These are phyloP conservation scores for Mesorhabditis sp. DNA, from an alignment of 2,888 invertebrate genomes.

Conservation along the genomic window DNA sequence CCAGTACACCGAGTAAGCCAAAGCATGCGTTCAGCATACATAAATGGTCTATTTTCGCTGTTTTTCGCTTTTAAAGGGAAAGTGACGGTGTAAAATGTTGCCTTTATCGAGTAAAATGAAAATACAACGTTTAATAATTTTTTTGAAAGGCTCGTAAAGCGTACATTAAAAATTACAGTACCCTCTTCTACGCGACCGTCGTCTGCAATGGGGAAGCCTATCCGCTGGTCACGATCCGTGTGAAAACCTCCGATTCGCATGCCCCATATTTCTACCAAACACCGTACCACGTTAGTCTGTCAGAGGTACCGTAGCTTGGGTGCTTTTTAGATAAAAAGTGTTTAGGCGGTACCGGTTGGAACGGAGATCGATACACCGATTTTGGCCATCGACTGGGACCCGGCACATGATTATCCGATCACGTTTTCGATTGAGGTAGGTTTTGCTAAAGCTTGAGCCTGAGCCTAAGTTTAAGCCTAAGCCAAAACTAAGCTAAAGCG, in stretches of 20 bases:
- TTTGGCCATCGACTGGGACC: slow-evolving; percentile 52
- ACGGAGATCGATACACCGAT: slow-evolving; percentile 44
- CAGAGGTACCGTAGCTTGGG: slow-evolving; percentile 19
- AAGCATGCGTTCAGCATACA: no score
- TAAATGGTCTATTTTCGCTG: no score
- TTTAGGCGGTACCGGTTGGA: slow-evolving; percentile 27
- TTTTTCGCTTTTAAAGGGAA: no score
- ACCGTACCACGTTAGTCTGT: slow-evolving; percentile 43
- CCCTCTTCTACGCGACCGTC: slow-evolving; percentile 47
- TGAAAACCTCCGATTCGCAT: slow-evolving; percentile 41
- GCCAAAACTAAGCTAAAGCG: no score
- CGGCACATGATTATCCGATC: slow-evolving; percentile 35
- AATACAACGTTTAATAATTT: no score
- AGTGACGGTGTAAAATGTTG: no score
- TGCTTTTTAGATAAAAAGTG: not conserved
- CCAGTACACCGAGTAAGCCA: not conserved
- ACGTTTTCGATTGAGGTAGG: slow-evolving; percentile 37
- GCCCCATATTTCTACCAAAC: slow-evolving; percentile 45
- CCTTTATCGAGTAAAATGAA: no score
- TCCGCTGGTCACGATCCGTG: slow-evolving; percentile 47
- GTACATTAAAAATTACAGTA: slow-evolving; percentile 2
- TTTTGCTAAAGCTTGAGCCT: not conserved
- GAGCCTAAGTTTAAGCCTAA: no score
- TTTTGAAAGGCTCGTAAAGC: not conserved
- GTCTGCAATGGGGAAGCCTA: slow-evolving; percentile 47